Evolutionary conservation across 2,888 invertebrate species (phyloP), one percentile per base, ranked within the genome.

Genomic region (Drosophila setosimentum): DNA sequence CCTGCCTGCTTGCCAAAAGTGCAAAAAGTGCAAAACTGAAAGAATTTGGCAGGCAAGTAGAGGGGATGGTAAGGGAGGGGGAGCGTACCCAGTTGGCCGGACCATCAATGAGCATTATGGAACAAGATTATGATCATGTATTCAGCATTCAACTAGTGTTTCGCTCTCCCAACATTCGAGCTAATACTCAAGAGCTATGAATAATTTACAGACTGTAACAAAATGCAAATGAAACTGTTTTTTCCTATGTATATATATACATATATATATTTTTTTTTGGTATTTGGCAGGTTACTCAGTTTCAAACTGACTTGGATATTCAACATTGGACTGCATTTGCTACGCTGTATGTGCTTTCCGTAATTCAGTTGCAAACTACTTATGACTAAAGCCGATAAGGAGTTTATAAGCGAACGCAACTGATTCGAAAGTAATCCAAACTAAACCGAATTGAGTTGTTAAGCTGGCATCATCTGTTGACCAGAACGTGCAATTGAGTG

Each of bases 61-160:
- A n/a, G 3, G 18, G 24, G 7, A 8, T 45, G 3, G 16, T 3
- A 2, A 3, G 3, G 32, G 10, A 4, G 6, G 13, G 27, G 40
- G 10, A 11, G 27, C 51, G 24, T n/a, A 10, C 18, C 50, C 18
- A 64, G 40, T 13, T 35, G 16, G 49, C 48, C 24, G 58, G 53
- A 73, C 61, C 45, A 33, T 29, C 45, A 40, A 45, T 48, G 57
- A 33, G 18, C 48, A 72, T 54, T 21, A 58, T 48, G 37, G 55
- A 65, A 62, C 37, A 62, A 49, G 75, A 74, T 67, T 63, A 61
- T 67, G 69, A 64, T 64, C 67, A 75, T 66, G 59, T 57, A 74
- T 67, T 53, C 61, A 40, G 54, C 80, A 79, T 74, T 79, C 79
- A 74, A 78, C 79, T 79, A 64, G 79, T 78, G 79, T 69, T 53